Evolutionary conservation across 2,888 invertebrate genomes (phyloP), one percentile per base, ranked within the genome.

Genomic region (Eurytoma adleriae): DNA sequence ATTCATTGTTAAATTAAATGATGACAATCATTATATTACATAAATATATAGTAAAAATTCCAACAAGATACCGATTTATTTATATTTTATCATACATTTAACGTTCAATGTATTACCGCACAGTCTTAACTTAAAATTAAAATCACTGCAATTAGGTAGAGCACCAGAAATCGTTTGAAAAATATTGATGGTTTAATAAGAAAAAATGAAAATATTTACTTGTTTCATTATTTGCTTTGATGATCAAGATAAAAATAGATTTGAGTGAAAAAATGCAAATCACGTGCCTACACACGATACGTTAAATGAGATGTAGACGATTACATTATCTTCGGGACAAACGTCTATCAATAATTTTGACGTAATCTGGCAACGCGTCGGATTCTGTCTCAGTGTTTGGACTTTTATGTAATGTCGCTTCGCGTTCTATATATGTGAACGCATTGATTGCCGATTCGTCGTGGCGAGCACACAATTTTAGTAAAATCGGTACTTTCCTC

Each of bases 281-380:
- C 48, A 61, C n/a, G 20, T 50, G n/a, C 1, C 20, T 14, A 57
- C 4, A 57, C 18, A 16, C n/a, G 5, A n/a, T n/a, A 40, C 10
- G 14, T 3, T 76, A 30, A 54, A 61, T 61, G n/a, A 76, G 52
- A 76, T 76, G 10, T 76, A 76, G 61, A 76, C 68, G 76, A 68
- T 76, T 69, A 76, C 52, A 16, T 16, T 68, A 76, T 76, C 61
- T 76, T 61, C 30, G 16, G 68, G 30, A 61, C 68, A 76, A 69
- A 50, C 24, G 24, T 61, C 61, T 76, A 69, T 76, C 66, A 24
- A 30, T 4, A 54, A 68, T 68, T 59, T 75, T 75, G 59, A 75
- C 66, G 74, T 67, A 67, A 64, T 75, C 50, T 64, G 40, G 24
- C 16, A 18, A 27, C 57, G 69, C 30, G 50, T 30, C 10, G 24